phyloP scores from a whole-genome alignment of 2,113 vertebrate species.

The Melanerpes aurifrons region DNA sequence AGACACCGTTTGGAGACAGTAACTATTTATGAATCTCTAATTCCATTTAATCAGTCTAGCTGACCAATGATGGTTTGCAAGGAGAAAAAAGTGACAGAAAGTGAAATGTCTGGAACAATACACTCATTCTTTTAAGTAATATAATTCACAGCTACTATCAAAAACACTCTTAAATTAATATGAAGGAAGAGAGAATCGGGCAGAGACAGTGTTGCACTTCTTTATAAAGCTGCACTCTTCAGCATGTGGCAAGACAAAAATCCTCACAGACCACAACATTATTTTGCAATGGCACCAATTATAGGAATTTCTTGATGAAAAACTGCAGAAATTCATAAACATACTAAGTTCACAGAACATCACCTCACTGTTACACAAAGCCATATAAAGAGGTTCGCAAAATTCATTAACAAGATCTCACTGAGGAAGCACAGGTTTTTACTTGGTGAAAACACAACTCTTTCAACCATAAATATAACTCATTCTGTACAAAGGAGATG shows the following conservation, averaged over 20 bases:
- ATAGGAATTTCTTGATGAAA: not conserved
- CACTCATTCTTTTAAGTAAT: not conserved
- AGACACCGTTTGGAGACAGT: constrained; percentile 58
- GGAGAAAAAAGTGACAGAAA: constrained; percentile 59
- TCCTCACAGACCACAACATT: not conserved
- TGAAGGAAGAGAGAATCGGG: not conserved
- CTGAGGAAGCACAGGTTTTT: not conserved
- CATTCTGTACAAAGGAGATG: not conserved
- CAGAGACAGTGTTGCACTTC: not conserved
- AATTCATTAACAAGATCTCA: not conserved
- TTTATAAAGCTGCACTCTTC: not conserved
- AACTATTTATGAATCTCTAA: constrained; percentile 75
- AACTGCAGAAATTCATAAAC: not conserved
- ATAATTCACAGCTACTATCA: not conserved
- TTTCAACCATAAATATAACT: not conserved
- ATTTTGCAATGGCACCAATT: not conserved
- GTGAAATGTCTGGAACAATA: not conserved
- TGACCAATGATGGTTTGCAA: constrained; percentile 42
- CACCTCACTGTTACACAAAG: not conserved
- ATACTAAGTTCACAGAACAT: not conserved
- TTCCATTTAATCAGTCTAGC: constrained; percentile 71
- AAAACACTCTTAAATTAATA: not conserved
- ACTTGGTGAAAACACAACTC: not conserved
- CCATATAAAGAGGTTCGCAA: not conserved
- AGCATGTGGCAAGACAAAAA: not conserved